phyloP scores from a whole-genome alignment of 2,113 vertebrate genomes.

The Onychorhynchus coronatus region DNA sequence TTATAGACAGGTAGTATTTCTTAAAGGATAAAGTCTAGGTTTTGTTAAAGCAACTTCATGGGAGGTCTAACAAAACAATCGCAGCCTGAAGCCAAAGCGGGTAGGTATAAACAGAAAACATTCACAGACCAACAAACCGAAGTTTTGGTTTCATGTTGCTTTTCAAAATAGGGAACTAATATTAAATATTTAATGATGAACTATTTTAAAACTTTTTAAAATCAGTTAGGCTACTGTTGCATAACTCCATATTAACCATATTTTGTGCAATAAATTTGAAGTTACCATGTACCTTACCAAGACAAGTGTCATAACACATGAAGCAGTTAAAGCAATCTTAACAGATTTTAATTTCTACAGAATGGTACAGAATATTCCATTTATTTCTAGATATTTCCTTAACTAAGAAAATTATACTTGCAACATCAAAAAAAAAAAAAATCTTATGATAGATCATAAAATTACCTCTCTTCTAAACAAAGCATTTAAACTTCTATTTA shows the following conservation, averaged over 20 bases:
- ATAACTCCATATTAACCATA: not conserved
- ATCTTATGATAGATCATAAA: not conserved
- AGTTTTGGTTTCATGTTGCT: not conserved
- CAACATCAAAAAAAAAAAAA: not conserved
- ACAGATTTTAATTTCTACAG: not conserved
- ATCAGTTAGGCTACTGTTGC: not conserved
- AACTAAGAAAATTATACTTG: not conserved
- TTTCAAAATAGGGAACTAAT: not conserved
- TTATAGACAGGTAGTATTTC: not conserved
- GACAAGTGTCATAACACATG: not conserved
- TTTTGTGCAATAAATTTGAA: not conserved
- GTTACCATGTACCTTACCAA: not conserved
- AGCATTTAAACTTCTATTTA: not conserved
- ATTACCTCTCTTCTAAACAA: not conserved
- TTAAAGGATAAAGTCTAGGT: not conserved
- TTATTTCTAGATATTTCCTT: not conserved
- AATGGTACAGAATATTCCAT: not conserved
- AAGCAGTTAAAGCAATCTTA: not conserved
- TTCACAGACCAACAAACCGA: not conserved
- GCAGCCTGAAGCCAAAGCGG: not conserved
- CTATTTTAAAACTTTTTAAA: not conserved
- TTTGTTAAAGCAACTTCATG: not conserved
- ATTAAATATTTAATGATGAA: not conserved
- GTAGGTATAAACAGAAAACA: not conserved
- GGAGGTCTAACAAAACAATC: not conserved